These are phyloP conservation scores for Otus scops DNA, from an alignment of 2,797 vertebrate species.

Conservation along the genomic window DNA sequence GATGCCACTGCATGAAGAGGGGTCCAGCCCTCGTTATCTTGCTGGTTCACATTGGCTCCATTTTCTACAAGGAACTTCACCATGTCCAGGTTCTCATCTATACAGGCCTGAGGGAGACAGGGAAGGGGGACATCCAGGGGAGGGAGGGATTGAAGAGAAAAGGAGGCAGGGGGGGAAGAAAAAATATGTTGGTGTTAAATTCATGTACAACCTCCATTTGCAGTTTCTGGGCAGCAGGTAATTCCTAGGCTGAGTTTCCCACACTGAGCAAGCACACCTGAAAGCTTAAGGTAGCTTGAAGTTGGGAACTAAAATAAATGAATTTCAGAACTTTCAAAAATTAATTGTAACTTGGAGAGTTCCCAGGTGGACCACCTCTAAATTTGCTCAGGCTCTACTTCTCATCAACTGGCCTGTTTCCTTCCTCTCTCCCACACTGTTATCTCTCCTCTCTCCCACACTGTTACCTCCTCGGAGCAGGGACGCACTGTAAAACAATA, in stretches of 20 bases:
- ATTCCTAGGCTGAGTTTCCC: neutral
- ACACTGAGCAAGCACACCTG: neutral
- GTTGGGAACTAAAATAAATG: neutral
- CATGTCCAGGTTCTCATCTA: constrained; percentile 83
- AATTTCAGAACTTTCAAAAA: neutral
- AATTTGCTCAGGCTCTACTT: neutral
- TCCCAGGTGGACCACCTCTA: neutral
- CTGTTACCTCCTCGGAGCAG: rapidly evolving
- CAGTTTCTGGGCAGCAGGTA: neutral
- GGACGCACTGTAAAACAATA: neutral
- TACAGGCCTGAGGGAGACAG: constrained; percentile 74
- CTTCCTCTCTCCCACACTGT: neutral
- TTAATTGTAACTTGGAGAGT: neutral
- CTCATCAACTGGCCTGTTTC: neutral
- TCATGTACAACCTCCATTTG: neutral
- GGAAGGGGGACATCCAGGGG: neutral
- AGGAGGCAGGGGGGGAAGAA: neutral
- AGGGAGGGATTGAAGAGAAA: neutral
- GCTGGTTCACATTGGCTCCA: constrained; percentile 77
- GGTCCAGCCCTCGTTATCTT: constrained; percentile 82
- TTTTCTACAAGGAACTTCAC: constrained; percentile 81
- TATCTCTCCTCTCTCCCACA: neutral
- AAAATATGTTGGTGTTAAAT: neutral
- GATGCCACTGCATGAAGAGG: constrained; percentile 81
- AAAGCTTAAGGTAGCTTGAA: neutral